Evolutionary conservation across 2,888 invertebrate species (phyloP).

Genomic region (Incurvaria masculella): DNA sequence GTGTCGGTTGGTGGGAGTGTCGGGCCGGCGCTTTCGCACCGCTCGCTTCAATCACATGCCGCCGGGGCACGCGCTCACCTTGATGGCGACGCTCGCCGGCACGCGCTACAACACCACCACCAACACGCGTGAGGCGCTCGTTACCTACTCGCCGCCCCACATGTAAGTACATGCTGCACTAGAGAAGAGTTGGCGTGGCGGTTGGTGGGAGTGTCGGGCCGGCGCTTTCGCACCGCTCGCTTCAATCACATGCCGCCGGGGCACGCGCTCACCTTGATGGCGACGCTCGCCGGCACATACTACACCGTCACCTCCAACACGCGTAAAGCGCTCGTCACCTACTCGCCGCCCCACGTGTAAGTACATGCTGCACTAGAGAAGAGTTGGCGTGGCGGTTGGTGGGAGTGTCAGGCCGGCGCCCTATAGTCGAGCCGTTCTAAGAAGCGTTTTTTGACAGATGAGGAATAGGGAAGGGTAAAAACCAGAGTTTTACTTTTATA

Average conservation of each 20-base stretch:
- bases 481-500: too few species aligned
- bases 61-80: conserved; percentile 58
- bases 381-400: too few species aligned
- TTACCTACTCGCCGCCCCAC: conserved; percentile 81
- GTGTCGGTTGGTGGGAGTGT: conserved; percentile 68
- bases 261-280: conserved; percentile 66
- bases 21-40: conserved; percentile 58
- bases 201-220: conserved; percentile 61
- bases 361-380: too few species aligned
- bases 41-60: conserved; percentile 36
- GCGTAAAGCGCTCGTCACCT: conserved; percentile 72
- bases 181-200: conserved; percentile 87
- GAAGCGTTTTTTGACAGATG: too few species aligned
- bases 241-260: conserved; percentile 35
- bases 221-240: conserved; percentile 56
- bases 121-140: conserved; percentile 63
- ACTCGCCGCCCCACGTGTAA: conserved; percentile 86
- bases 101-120: conserved; percentile 47
- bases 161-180: too few species aligned
- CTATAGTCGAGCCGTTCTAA: too few species aligned
- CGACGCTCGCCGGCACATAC: conserved; percentile 38
- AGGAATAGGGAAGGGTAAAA: too few species aligned
- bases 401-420: too few species aligned
- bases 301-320: conserved; percentile 49
- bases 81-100: conserved; percentile 56